Percentiles rank a stretch among this genome's conserved stretches.
These are phyloP conservation scores for Macrobrachium rosenbergii DNA, from an alignment of 1,140 invertebrate species.

Conservation along the genomic window DNA sequence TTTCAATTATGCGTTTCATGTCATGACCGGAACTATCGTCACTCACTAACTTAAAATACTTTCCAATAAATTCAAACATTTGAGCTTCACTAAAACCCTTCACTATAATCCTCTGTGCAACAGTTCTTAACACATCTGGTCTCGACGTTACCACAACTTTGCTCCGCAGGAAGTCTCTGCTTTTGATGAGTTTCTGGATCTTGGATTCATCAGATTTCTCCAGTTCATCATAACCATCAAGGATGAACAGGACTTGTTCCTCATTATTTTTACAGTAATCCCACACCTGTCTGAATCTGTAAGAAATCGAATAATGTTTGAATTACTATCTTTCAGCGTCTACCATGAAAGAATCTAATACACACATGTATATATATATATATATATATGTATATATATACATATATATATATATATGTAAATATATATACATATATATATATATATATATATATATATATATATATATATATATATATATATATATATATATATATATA, in stretches of 20 bases:
- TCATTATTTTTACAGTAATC: conserved; percentile 71
- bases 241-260: conserved; percentile 73
- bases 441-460: neutral
- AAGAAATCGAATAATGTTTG: neutral
- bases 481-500: neutral
- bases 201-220: conserved; percentile 69
- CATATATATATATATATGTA: neutral
- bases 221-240: conserved; percentile 74
- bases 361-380: neutral
- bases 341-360: neutral
- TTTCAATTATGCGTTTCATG: conserved; percentile 67
- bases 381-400: neutral
- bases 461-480: neutral
- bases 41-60: conserved; percentile 72
- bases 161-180: conserved; percentile 74
- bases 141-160: conserved; percentile 74
- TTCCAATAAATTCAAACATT: conserved; percentile 72
- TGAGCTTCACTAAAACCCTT: conserved; percentile 74
- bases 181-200: conserved; percentile 73
- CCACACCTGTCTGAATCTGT: conserved; percentile 67
- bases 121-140: conserved; percentile 69
- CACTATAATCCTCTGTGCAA: conserved; percentile 72
- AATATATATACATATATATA: neutral
- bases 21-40: conserved; percentile 68
- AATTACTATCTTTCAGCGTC: neutral